A percentile compares a stretch with the other conserved stretches of the same genome.
Conservation (phyloP, 1,140 invertebrate genomes). For the Melitaea cinxia region DNA sequence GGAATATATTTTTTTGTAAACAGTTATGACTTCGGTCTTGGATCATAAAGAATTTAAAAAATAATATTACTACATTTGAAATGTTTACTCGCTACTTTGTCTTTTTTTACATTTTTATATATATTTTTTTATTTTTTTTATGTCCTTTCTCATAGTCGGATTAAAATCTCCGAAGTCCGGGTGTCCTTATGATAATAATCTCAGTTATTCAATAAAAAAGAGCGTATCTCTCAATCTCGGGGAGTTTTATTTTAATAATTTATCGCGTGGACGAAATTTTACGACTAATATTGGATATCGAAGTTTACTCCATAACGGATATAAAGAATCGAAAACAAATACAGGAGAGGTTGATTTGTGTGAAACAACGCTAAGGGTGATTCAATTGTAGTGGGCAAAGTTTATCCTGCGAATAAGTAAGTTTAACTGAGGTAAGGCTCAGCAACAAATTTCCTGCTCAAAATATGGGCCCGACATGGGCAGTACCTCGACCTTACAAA, state of each 20-base stretch:
- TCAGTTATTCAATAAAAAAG: constrained; percentile 22
- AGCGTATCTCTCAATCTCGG: constrained; percentile 23
- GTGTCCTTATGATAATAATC: constrained; percentile 27
- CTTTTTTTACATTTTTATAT: not conserved
- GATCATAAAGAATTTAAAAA: constrained; percentile 66
- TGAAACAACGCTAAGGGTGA: no score
- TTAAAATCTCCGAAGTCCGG: constrained; percentile 17
- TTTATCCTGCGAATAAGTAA: no score
- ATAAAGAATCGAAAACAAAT: no score
- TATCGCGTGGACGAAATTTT: not conserved
- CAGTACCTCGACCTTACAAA: no score
- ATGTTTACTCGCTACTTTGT: constrained; percentile 57
- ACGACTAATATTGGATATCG: not conserved
- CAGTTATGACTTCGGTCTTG: constrained; percentile 60
- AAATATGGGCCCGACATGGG: no score
- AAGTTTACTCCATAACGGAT: no score
- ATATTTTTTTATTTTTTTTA: no score
- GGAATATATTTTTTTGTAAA: constrained; percentile 29
- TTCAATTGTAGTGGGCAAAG: no score
- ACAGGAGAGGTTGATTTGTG: no score
- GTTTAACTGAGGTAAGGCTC: no score
- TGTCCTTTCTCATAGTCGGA: constrained; percentile 21
- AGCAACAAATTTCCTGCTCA: no score
- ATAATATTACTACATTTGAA: constrained; percentile 61
- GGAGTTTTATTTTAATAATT: not conserved